phyloP scores from a whole-genome alignment of 1,140 invertebrate genomes.

The Drosophila mojavensis region DNA sequence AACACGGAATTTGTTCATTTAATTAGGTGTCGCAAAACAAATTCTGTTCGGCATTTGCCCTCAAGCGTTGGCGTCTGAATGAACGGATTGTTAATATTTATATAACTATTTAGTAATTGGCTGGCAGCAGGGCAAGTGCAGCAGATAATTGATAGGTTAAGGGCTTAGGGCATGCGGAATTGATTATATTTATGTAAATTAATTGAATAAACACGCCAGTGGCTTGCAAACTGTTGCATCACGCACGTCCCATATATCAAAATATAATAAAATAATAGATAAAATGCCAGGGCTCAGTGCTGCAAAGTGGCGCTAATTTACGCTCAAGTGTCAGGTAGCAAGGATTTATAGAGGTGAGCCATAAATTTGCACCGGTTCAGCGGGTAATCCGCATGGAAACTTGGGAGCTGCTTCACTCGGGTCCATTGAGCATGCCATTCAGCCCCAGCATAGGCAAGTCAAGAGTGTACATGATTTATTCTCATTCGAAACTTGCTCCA shows the following conservation, averaged over 20 bases:
- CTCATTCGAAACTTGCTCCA: constrained; percentile 71
- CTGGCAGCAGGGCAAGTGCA: background rate
- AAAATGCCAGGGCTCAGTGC: constrained; percentile 10
- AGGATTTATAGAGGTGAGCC: constrained; percentile 48
- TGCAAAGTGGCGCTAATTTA: constrained; percentile 22
- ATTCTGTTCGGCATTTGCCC: background rate
- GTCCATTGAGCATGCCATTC: constrained; percentile 26
- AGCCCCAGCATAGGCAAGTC: constrained; percentile 37
- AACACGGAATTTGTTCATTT: constrained; percentile 9
- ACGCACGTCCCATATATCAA: background rate
- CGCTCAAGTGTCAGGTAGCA: constrained; percentile 34
- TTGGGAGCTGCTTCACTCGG: constrained; percentile 26
- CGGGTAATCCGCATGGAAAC: constrained; percentile 39
- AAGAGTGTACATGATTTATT: constrained; percentile 75
- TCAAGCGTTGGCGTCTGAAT: background rate
- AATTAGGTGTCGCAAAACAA: constrained; percentile 23
- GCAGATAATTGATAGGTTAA: background rate
- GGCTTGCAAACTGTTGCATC: constrained; percentile 29
- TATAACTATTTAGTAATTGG: constrained; percentile 3
- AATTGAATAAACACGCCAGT: constrained; percentile 59
- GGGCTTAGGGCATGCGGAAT: constrained; percentile 18
- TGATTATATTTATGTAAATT: constrained; percentile 51
- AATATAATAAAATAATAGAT: constrained; percentile 21
- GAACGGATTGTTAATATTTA: constrained; percentile 12
- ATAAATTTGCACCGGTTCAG: constrained; percentile 62